Evolutionary conservation across 2,113 vertebrate species (phyloP), one percentile per base, ranked within the genome.

Genomic region (Rhabdornis inornatus): DNA sequence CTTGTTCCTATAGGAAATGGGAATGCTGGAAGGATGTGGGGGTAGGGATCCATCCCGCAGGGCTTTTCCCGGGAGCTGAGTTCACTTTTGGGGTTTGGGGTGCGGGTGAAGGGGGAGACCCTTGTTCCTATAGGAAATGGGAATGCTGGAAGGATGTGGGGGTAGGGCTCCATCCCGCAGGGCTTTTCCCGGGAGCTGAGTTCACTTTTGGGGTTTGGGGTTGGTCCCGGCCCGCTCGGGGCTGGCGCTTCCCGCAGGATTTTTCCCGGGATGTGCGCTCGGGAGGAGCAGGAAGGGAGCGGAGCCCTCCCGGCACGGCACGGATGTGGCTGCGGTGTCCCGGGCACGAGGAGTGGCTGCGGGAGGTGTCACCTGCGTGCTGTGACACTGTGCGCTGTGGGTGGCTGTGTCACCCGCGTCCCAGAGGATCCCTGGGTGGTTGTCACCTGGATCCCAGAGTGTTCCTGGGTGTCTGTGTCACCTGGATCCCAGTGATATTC

Each of bases 321-420:
- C 37, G 37, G 35, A n/a, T 15, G 81, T 0, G 3, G 59, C n/a
- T 0, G 3, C 49, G 10, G 60, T 2, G 6, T 9, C 55, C 47
- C 1, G 2, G 9, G 7, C 5, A 12, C 3, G 1, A 0, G 6
- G 39, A 0, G 3, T 23, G 55, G 17, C 25, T 28, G 69, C 28
- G 10, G 28, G 30, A 61, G 2, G 5, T 28, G 78, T 2, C 77
- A 40, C 47, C 56, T 13, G 9, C 15, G 4, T 9, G 28, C 37
- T 7, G 6, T 40, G 40, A 40, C 40, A 40, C 3, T 2, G 0
- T 3, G 44, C 6, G 5, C 15, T 45, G 30, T 1, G 30, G 1
- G 4, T 23, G 72, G 9, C 6, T 5, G 12, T 42, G 21, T 7
- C 79, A 15, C 31, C 55, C 50, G 15, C 0, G 4, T 23, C 6